Base-by-base conservation (phyloP, 2,888 invertebrate genomes). In the Drosophila dives region DNA sequence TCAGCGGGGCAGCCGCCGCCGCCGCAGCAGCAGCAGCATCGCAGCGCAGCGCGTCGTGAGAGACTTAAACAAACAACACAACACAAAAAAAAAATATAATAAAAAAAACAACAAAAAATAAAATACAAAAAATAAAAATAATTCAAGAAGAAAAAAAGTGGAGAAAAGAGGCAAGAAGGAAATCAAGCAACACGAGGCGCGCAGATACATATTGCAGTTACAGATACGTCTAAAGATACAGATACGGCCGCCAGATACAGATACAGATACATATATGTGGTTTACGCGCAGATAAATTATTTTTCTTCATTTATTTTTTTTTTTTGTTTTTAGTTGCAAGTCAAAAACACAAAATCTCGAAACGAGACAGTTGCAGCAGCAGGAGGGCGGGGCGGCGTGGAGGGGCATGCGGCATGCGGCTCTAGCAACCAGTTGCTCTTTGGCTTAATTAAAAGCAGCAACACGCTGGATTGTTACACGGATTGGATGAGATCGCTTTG, bases 361-460 rank as follows among this genome's bases (percentile, higher is more conserved):
- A 20, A 15, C 33, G n/a, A 7, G 5, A 12, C 12, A 45, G 7
- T 15, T 51, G 59, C 55, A 55, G 45, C 20, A 20, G 40, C 11
- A 23, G 45, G 26, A 12, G 2, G 17, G 11, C 6, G 5, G 23
- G 4, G 45, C 10, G 20, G n/a, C 7, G 23, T 48, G 32, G 11
- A 5, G 50, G 45, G 36, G 49, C 1, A 12, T 29, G 29, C 11
- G 26, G 62, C 34, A 36, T 64, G 69, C 60, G 34, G 29, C 38
- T 55, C 38, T 17, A 34, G 76, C 86, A 90, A 90, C 86, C 79
- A 90, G 90, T 89, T 86, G 90, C 89, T 86, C 75, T 80, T 80
- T 90, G 91, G 90, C 86, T 87, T 87, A 87, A 87, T 87, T 87
- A 87, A 87, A 87, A 87, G 86, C 91, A 76, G 91, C 90, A 86